Evolutionary conservation across 2,888 invertebrate genomes (phyloP).

Genomic region (Choreutis nemorana): DNA sequence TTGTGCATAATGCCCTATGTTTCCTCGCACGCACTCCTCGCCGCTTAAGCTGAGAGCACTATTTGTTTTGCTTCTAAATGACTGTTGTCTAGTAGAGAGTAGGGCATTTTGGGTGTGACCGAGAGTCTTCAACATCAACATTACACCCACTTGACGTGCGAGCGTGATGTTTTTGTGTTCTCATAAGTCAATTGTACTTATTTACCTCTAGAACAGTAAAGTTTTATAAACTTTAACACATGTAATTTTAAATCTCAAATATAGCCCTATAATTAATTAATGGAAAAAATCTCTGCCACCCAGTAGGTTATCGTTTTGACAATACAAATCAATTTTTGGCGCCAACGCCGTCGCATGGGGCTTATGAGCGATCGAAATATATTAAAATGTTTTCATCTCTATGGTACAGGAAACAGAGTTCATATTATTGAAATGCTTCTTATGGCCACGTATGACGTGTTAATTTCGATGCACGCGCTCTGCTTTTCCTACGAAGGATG

Average conservation of each 20-base stretch:
- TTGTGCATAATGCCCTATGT: constrained; percentile 57
- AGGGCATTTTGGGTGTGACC: constrained; percentile 46
- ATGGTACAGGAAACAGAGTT: no score
- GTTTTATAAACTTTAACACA: no score
- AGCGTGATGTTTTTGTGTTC: constrained; percentile 30
- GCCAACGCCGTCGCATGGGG: constrained; percentile 32
- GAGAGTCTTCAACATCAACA: constrained; percentile 26
- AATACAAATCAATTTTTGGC: constrained; percentile 56
- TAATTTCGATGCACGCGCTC: constrained; percentile 33
- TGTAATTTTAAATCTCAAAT: no score
- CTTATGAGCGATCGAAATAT: no score
- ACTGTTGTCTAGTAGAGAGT: constrained; percentile 35
- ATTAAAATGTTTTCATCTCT: no score
- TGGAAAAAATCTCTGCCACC: constrained; percentile 40
- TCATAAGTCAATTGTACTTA: constrained; percentile 7
- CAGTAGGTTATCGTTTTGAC: constrained; percentile 45
- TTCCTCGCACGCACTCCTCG: constrained; percentile 42
- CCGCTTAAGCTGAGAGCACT: constrained; percentile 33
- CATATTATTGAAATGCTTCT: no score
- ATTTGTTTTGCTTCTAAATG: constrained; percentile 56
- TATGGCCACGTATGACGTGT: no score
- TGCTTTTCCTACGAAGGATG: constrained; percentile 56
- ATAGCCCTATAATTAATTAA: no score
- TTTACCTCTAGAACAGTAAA: no score
- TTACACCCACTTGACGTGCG: constrained; percentile 39